phyloP scores from a whole-genome alignment of 1,140 invertebrate genomes.

The Sitobion miscanthi region DNA sequence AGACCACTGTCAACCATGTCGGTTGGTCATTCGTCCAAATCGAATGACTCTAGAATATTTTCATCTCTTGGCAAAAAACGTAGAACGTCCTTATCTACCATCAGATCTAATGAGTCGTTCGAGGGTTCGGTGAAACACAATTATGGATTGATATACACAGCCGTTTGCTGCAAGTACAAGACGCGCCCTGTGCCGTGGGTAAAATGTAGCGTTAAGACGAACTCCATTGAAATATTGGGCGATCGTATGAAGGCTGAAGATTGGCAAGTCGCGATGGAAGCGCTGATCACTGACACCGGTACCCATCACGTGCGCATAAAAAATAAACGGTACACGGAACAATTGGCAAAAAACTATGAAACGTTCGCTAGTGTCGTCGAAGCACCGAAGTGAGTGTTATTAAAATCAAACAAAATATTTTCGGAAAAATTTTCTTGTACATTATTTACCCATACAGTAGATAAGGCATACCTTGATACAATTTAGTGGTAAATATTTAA shows the following conservation, averaged over 20 bases:
- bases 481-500: no score
- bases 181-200: neutral
- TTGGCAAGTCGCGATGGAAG: slow-evolving; percentile 73
- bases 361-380: neutral
- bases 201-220: neutral
- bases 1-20: neutral
- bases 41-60: neutral
- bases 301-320: slow-evolving; percentile 68
- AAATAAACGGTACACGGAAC: slow-evolving; percentile 61
- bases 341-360: neutral
- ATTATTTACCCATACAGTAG: neutral
- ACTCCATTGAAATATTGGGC: neutral
- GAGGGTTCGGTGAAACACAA: neutral
- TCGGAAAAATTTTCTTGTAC: no score
- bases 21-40: neutral
- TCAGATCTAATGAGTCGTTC: neutral
- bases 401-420: neutral
- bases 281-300: slow-evolving; percentile 70
- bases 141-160: neutral
- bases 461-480: no score
- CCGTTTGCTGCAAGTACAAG: neutral
- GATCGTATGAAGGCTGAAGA: slow-evolving; percentile 74
- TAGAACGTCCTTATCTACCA: neutral
- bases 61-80: neutral
- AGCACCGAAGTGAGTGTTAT: slow-evolving; percentile 15